phyloP scores from a whole-genome alignment of 2,888 invertebrate species.

The Azorinus chamasolen region DNA sequence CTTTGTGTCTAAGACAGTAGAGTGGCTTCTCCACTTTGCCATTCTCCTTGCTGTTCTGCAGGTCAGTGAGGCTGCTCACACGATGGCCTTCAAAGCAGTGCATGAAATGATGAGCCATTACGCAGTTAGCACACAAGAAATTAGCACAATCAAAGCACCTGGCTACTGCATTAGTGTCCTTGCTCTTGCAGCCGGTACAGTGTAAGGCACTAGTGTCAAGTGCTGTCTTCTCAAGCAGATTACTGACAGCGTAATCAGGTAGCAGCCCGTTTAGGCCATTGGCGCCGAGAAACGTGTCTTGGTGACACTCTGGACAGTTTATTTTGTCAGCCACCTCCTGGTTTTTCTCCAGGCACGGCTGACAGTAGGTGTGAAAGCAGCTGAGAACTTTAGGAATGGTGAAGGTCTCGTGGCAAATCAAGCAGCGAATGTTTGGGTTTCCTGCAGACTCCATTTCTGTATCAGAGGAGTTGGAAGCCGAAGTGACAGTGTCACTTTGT shows the following conservation, averaged over 20 bases:
- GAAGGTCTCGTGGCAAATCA: conserved; percentile 92
- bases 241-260: conserved; percentile 89
- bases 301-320: conserved; percentile 91
- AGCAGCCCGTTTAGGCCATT: conserved; percentile 90
- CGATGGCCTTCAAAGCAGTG: conserved; percentile 99
- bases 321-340: conserved; percentile 90
- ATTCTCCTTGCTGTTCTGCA: conserved; percentile 87
- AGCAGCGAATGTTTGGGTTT: conserved; percentile 87
- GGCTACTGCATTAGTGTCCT: conserved; percentile 97
- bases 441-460: conserved; percentile 77
- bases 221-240: conserved; percentile 86
- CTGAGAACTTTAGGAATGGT: conserved; percentile 85
- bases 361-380: conserved; percentile 92
- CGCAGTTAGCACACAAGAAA: conserved; percentile 98
- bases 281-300: conserved; percentile 81
- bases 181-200: conserved; percentile 98
- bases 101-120: conserved; percentile 99
- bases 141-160: conserved; percentile 98
- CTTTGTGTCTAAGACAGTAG: conserved; percentile 95
- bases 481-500: conserved; percentile 81
- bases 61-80: conserved; percentile 90
- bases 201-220: conserved; percentile 87
- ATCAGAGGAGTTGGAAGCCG: conserved; percentile 83
- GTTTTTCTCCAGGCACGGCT: conserved; percentile 91
- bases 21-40: conserved; percentile 87